Base-by-base conservation (phyloP, 2,797 vertebrate genomes). In the Sandelia bainsii region DNA sequence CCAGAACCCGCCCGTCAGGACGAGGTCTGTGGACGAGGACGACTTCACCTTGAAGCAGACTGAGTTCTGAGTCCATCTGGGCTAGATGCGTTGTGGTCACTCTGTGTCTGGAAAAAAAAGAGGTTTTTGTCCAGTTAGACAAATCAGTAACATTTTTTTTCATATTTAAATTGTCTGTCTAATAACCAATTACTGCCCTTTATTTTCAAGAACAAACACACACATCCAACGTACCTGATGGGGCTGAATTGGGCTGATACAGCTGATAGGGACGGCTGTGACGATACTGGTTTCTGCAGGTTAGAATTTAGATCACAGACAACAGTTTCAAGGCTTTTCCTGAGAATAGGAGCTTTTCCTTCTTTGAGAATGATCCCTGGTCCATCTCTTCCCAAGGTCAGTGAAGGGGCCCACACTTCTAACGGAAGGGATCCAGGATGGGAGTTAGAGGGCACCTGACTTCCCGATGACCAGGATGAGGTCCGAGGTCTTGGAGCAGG, bases 361-460 rank as follows among this genome's bases (percentile, higher is more conserved):
- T 97, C 96, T 85, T 92, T 96, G 44, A 94, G 94, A 81, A 95
- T 91, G 0, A 96, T 96, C 57, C 95, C 89, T 27, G 95, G 92
- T 69, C 95, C 96, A 1, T 96, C 94, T 65, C 94, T 95, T 13
- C 96, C 93, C 59, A 95, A 4, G 6, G 93, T 93, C 68, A 87
- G 80, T 1, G 92, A 87, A 13, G 86, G 91, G 75, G 87, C 90
- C 94, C 94, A 94, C 54, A 93, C 90, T 62, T 98, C 97, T 16
- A 94, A 72, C 7, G 85, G 93, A 3, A 80, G 77, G 0, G 87
- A 79, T 2, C 94, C 93, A 0, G 75, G 80, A 5, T 59, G 56
- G 14, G 49, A 67, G 57, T 90, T 93, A 0, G 80, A 80, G 4
- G 69, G 27, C 23, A 80, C 62, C 4, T 94, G 95, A 66, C 92